Percentiles rank a stretch among this genome's conserved stretches.
These are phyloP conservation scores for Diaprepes abbreviatus DNA, from an alignment of 2,888 invertebrate genomes.

Conservation along the genomic window DNA sequence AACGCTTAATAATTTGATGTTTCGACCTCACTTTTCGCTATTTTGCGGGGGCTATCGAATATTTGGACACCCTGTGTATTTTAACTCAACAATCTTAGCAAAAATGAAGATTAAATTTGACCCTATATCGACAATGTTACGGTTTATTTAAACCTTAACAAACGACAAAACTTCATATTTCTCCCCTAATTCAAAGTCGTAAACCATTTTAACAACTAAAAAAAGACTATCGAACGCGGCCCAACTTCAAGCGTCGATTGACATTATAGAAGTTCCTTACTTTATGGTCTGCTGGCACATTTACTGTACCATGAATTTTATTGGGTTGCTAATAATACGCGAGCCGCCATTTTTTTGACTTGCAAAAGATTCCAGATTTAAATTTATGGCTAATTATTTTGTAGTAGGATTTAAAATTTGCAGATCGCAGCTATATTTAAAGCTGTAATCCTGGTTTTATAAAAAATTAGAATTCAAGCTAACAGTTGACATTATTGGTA, in stretches of 20 bases:
- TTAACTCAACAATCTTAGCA: no score
- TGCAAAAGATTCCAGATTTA: background rate
- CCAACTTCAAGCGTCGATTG: slow-evolving; percentile 47
- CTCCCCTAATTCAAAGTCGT: slow-evolving; percentile 31
- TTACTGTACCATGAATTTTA: slow-evolving; percentile 51
- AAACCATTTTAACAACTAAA: slow-evolving; percentile 47
- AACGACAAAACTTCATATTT: background rate
- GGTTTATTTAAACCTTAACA: background rate
- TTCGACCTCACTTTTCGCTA: no score
- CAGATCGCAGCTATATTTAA: background rate
- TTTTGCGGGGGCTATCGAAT: no score
- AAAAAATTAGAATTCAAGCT: no score
- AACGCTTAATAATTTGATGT: no score
- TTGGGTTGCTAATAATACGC: slow-evolving; percentile 51
- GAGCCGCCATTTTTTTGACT: slow-evolving; percentile 11
- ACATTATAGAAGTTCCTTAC: slow-evolving; percentile 49
- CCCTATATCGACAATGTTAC: no score
- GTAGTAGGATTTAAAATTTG: background rate
- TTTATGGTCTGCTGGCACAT: slow-evolving; percentile 53
- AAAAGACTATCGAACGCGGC: slow-evolving; percentile 22
- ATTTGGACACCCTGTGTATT: no score
- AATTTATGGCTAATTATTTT: slow-evolving; percentile 10
- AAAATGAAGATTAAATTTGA: no score
- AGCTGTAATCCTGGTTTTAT: no score
- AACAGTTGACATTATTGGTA: no score